These are phyloP conservation scores for Poliocrania exsul DNA, from an alignment of 2,797 vertebrate species.

Conservation along the genomic window DNA sequence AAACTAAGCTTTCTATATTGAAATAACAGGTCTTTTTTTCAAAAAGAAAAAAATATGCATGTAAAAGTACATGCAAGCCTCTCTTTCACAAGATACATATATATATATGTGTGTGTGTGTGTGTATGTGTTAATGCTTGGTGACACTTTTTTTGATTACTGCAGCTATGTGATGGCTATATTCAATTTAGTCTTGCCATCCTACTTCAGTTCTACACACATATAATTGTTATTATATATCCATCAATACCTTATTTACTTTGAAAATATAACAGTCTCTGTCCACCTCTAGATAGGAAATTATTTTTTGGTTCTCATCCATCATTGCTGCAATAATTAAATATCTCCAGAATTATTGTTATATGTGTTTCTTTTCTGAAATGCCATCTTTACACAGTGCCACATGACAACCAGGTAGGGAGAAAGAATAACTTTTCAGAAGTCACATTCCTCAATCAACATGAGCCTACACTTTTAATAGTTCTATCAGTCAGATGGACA, in stretches of 20 bases:
- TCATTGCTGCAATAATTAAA: background rate
- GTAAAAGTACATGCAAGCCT: background rate
- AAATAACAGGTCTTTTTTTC: background rate
- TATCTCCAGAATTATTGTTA: conserved; percentile 26
- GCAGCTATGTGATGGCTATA: background rate
- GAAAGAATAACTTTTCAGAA: conserved; percentile 27
- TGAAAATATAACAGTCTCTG: conserved; percentile 12
- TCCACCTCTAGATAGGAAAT: background rate
- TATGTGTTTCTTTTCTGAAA: conserved; percentile 20
- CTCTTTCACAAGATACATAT: background rate
- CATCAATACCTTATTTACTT: conserved; percentile 28
- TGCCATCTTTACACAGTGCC: conserved; percentile 4
- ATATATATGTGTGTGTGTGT: too few relatives aligned
- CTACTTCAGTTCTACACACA: background rate
- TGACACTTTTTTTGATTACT: background rate
- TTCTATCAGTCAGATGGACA: conserved; percentile 37
- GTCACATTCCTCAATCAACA: conserved; percentile 41
- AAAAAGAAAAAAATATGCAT: background rate
- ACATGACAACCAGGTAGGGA: conserved; percentile 9
- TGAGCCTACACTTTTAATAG: conserved; percentile 16
- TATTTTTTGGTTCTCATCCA: conserved; percentile 21
- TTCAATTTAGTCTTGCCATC: background rate
- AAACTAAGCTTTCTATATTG: background rate
- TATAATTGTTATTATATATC: conserved; percentile 30
- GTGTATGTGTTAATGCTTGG: background rate